A percentile compares a stretch with the other conserved stretches of the same genome.
These are phyloP conservation scores for Halyomorpha halys DNA, from an alignment of 1,140 invertebrate species.

Conservation along the genomic window DNA sequence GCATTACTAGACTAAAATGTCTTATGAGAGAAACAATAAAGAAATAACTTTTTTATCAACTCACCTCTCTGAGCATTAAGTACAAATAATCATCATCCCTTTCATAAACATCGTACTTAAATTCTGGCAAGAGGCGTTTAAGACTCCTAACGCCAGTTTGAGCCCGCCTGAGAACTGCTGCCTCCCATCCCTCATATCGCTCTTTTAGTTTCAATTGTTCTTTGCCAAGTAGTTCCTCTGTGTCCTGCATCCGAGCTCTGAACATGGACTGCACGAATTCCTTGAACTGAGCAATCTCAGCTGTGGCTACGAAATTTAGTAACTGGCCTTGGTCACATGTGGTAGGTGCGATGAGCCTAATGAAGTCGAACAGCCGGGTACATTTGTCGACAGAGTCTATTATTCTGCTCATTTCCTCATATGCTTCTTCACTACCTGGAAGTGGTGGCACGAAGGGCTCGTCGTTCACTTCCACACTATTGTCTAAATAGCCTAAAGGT, in stretches of 20 bases:
- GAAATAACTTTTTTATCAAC: neutral
- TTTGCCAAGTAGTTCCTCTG: neutral
- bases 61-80: constrained; percentile 1
- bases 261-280: constrained; percentile 1
- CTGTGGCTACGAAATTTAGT: neutral
- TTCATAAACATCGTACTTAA: neutral
- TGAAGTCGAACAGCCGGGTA: neutral
- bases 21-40: no score
- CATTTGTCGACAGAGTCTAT: neutral
- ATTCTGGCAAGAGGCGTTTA: neutral
- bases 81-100: constrained; percentile 6
- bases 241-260: neutral
- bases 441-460: neutral
- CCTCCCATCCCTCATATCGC: constrained; percentile 7
- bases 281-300: neutral
- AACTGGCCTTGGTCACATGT: neutral
- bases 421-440: neutral
- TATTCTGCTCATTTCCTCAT: neutral
- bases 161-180: neutral
- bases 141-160: neutral
- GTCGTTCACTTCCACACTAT: neutral
- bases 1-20: no score
- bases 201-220: constrained; percentile 5
- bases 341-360: neutral
- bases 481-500: neutral